A percentile compares a stretch with the other conserved stretches of the same genome.
These are phyloP conservation scores for Plebejus argus DNA, from an alignment of 2,888 invertebrate genomes.

Conservation along the genomic window DNA sequence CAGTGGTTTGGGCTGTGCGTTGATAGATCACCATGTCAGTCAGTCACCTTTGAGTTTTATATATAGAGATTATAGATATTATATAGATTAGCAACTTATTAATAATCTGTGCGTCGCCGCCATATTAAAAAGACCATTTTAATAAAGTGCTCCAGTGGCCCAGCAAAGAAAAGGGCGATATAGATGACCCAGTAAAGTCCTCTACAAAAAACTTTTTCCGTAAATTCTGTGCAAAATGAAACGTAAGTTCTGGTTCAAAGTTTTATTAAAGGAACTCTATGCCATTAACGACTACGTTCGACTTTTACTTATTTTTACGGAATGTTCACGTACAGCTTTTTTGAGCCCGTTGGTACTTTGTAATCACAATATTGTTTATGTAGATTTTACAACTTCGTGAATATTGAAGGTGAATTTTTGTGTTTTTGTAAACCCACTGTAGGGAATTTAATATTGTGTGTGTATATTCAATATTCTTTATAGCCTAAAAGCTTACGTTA, in stretches of 20 bases:
- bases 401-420: no score
- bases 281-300: constrained; percentile 18
- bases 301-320: constrained; percentile 1
- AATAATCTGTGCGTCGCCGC: not conserved
- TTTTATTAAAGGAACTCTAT: constrained; percentile 20
- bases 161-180: not conserved
- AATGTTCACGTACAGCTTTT: not conserved
- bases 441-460: no score
- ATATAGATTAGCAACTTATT: not conserved
- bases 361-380: not conserved
- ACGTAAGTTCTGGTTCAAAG: constrained; percentile 23
- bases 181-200: not conserved
- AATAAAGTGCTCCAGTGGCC: not conserved
- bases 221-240: constrained; percentile 26
- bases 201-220: constrained; percentile 13
- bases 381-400: no score
- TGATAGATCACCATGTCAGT: no score
- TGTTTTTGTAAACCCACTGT: no score
- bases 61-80: no score
- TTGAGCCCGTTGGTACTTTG: not conserved
- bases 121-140: not conserved
- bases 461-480: no score
- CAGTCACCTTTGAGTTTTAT: no score
- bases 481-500: no score
- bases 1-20: no score